Evolutionary conservation across 1,140 invertebrate genomes (phyloP), one percentile per base, ranked within the genome.

Genomic region (Arion vulgaris): DNA sequence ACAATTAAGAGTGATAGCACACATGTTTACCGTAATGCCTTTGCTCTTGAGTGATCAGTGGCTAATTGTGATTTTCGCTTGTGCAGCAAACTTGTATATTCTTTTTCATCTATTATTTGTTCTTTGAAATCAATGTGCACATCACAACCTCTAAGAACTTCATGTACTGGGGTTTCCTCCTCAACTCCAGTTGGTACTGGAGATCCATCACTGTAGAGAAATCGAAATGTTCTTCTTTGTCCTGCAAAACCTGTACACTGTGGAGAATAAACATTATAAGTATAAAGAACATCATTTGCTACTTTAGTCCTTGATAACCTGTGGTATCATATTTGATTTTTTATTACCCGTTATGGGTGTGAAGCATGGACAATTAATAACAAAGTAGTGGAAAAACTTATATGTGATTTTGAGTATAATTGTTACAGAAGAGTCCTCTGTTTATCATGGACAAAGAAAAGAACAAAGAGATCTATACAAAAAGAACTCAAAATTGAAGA

Each of bases 1-100:
- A n/a, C n/a, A n/a, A n/a, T n/a, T n/a, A n/a, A n/a, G n/a, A n/a
- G n/a, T n/a, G n/a, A n/a, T n/a, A n/a, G n/a, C n/a, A n/a, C n/a
- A n/a, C n/a, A n/a, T n/a, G n/a, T n/a, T n/a, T n/a, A 78, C 76
- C 76, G 36, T 78, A 78, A 15, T 36, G 53, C 38, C 57, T 78
- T 78, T 26, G 51, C 28, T 39, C 53, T 36, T n/a, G 53, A 28
- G 23, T 78, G 51, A 17, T 66, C 19, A 7, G 66, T 1, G 19
- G 5, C 53, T 28, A 34, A 7, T 19, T 38, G 34, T 66, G 76
- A 57, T 39, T 78, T 78, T n/a, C 76, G 17, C 32, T 78, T 78
- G 53, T 66, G 53, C 23, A 49, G 9, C 17, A 36, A 26, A 62
- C 4, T 5, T 2, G 57, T 5, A 34, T 66, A 51, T n/a, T 36